phyloP scores from a whole-genome alignment of 2,113 vertebrate species.

The Heterotilapia buettikoferi region DNA sequence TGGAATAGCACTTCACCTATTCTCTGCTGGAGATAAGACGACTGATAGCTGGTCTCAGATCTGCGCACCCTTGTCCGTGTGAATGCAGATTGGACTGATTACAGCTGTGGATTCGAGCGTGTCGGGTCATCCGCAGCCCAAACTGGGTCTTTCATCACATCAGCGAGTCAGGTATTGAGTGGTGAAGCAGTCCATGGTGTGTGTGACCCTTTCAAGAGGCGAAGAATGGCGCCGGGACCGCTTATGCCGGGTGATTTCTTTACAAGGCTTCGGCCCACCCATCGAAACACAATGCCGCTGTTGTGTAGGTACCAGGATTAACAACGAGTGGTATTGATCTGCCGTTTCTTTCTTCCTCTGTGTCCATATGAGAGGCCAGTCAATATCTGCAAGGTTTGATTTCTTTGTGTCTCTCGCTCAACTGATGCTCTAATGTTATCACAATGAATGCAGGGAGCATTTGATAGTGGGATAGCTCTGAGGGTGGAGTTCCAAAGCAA shows the following conservation, averaged over 20 bases:
- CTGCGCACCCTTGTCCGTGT: not conserved
- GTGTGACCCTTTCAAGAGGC: not conserved
- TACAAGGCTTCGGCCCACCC: conserved; percentile 7
- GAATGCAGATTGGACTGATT: conserved; percentile 18
- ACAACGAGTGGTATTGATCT: conserved; percentile 51
- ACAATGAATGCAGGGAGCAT: not conserved
- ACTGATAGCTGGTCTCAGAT: not conserved
- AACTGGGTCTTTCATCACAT: not conserved
- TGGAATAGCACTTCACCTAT: conserved; percentile 26
- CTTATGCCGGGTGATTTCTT: conserved; percentile 34
- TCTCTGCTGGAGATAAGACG: conserved; percentile 7
- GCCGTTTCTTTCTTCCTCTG: conserved; percentile 24
- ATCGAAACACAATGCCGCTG: conserved; percentile 40
- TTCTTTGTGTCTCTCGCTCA: conserved; percentile 37
- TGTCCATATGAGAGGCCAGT: conserved; percentile 38
- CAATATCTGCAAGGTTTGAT: conserved; percentile 58
- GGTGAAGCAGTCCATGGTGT: not conserved
- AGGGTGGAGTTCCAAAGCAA: not conserved
- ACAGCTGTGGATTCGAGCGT: not conserved
- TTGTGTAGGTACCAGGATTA: conserved; percentile 57
- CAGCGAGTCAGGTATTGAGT: not conserved
- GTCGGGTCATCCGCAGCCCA: not conserved
- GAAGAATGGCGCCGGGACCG: not conserved
- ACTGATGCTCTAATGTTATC: not conserved
- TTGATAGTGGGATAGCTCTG: not conserved